Evolutionary conservation across 2,113 vertebrate species (phyloP).

Genomic region (Gasterosteus nipponicus): DNA sequence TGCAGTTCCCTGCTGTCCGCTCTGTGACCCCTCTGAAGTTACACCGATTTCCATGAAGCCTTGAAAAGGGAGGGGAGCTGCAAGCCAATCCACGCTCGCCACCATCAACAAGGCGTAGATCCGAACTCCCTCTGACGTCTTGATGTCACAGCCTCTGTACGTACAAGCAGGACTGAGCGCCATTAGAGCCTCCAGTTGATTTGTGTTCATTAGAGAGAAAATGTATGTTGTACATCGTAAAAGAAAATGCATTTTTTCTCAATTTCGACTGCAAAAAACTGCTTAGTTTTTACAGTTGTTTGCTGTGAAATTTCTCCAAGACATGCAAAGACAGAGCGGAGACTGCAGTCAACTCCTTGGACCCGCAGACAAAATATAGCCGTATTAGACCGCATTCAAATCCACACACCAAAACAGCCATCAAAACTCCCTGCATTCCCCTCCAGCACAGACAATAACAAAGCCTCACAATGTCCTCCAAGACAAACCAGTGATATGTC

Average conservation of each 20-base stretch:
- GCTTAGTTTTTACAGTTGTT: not conserved
- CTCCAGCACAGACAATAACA: constrained; percentile 4
- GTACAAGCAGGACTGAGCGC: not conserved
- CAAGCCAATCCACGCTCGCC: constrained; percentile 34
- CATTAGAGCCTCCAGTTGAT: not conserved
- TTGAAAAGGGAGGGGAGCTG: constrained; percentile 33
- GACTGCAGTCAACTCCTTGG: not conserved
- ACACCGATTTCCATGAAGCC: constrained; percentile 72
- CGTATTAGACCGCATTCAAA: constrained; percentile 7
- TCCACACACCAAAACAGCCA: constrained; percentile 5
- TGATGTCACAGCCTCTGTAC: constrained; percentile 21
- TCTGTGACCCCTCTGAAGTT: constrained; percentile 64
- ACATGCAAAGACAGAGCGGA: constrained; percentile 2
- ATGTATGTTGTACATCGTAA: not conserved
- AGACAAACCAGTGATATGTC: constrained; percentile 14
- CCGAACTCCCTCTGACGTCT: constrained; percentile 5
- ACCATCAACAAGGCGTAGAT: constrained; percentile 34
- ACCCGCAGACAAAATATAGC: constrained; percentile 35
- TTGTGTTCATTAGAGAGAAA: not conserved
- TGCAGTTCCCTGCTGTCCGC: constrained; percentile 34
- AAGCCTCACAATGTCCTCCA: constrained; percentile 36
- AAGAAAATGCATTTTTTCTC: not conserved
- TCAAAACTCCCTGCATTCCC: not conserved
- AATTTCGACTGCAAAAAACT: not conserved
- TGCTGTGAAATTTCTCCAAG: not conserved